phyloP scores from a whole-genome alignment of 35 echinoderm and acorn worm genomes.

The Anneissia japonica region DNA sequence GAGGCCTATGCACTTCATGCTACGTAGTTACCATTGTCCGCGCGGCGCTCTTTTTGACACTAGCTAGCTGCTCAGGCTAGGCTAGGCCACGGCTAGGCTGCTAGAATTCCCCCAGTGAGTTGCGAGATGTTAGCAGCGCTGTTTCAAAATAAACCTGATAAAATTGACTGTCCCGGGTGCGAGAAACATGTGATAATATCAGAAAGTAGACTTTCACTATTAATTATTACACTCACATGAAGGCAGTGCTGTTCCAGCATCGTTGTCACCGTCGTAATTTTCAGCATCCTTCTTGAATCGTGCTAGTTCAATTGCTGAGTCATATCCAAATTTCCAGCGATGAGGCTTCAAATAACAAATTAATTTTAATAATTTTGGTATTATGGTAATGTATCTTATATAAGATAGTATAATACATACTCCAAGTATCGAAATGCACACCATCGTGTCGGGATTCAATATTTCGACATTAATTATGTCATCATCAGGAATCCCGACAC shows the following conservation, averaged over 20 bases:
- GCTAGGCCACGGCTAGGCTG: too few relatives aligned
- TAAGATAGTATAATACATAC: background rate
- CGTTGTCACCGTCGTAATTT: background rate
- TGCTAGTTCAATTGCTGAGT: constrained; percentile 6
- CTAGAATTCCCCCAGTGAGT: too few relatives aligned
- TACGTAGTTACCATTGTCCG: too few relatives aligned
- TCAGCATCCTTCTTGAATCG: constrained; percentile 12
- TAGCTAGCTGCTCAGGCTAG: too few relatives aligned
- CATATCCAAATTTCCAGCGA: constrained; percentile 26
- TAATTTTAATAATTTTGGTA: background rate
- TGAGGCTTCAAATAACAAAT: constrained; percentile 12
- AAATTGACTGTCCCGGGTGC: too few relatives aligned
- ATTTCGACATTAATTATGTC: constrained; percentile 13
- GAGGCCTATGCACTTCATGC: too few relatives aligned
- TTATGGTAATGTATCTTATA: background rate
- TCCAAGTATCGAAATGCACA: background rate
- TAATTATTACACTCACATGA: constrained; percentile 26
- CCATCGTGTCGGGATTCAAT: background rate
- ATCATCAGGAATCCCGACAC: background rate
- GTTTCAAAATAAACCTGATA: too few relatives aligned
- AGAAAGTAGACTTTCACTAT: too few relatives aligned
- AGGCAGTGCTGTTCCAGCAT: background rate
- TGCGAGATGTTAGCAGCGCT: too few relatives aligned
- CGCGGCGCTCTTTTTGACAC: too few relatives aligned
- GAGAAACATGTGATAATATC: too few relatives aligned